phyloP scores from a whole-genome alignment of 1,140 invertebrate genomes.

The Muscidifurax raptorellus region DNA sequence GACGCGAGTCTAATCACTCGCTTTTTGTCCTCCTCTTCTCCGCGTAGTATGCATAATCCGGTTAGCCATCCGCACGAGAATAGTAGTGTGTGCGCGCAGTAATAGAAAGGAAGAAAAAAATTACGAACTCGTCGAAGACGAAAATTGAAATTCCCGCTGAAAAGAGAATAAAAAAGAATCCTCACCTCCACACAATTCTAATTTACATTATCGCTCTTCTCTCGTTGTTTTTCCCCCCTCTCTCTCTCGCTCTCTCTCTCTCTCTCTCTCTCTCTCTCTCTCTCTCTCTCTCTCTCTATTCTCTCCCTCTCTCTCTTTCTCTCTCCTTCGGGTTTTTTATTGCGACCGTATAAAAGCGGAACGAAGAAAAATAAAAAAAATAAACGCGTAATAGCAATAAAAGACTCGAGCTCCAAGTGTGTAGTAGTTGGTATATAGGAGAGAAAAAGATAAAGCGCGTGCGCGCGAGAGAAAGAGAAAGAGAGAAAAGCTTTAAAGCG shows the following conservation, averaged over 20 bases:
- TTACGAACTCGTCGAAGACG: neutral
- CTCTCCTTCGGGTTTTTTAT: neutral
- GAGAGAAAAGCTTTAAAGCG: conserved; percentile 10
- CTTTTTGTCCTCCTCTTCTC: neutral
- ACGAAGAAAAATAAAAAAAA: neutral
- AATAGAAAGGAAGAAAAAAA: too few species aligned
- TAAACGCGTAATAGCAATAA: conserved; percentile 21
- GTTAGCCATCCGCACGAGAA: neutral
- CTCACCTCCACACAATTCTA: conserved; percentile 2
- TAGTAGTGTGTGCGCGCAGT: too few species aligned
- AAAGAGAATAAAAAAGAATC: conserved; percentile 20
- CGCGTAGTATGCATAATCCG: neutral
- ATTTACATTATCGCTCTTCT: conserved; percentile 21
- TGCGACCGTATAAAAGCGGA: neutral
- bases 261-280: neutral
- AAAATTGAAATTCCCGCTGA: neutral
- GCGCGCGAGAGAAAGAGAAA: neutral
- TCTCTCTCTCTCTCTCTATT: neutral
- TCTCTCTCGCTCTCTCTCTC: neutral
- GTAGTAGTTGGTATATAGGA: too few species aligned
- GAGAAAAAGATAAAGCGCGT: neutral
- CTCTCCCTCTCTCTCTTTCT: neutral
- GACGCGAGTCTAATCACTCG: conserved; percentile 45
- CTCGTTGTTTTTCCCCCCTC: neutral
- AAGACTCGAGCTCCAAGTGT: neutral